Evolutionary conservation across 2,113 vertebrate genomes (phyloP).

Genomic region (Rhinoptilus africanus): DNA sequence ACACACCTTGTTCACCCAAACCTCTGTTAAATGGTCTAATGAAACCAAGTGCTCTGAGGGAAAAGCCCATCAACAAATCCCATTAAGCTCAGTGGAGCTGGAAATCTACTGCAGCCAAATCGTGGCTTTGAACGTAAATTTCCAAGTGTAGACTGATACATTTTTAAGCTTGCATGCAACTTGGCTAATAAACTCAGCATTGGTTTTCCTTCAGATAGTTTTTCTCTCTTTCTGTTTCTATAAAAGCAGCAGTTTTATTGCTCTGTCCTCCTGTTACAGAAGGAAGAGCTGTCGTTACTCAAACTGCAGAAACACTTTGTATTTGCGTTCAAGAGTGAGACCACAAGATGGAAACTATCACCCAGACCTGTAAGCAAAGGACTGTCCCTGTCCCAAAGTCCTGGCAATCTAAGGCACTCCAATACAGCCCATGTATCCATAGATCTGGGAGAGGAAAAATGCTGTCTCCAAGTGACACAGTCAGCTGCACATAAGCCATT

Average conservation of each 20-base stretch:
- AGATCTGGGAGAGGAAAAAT: background rate
- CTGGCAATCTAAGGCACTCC: background rate
- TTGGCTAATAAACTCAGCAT: background rate
- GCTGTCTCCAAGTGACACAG: background rate
- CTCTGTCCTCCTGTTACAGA: background rate
- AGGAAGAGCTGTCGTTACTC: background rate
- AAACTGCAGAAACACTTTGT: background rate
- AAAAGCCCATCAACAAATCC: slow-evolving; percentile 43
- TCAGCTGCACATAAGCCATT: background rate
- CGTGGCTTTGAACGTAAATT: background rate
- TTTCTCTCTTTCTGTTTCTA: background rate
- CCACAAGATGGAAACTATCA: background rate
- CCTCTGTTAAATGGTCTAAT: slow-evolving; percentile 16
- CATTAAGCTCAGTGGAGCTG: slow-evolving; percentile 30
- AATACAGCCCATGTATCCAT: fast-evolving
- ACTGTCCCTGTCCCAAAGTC: background rate
- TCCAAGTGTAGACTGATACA: background rate
- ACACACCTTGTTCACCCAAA: background rate
- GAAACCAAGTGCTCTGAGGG: slow-evolving; percentile 17
- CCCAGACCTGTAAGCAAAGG: background rate
- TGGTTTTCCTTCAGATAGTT: background rate
- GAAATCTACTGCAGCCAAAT: slow-evolving; percentile 32
- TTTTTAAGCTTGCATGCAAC: background rate
- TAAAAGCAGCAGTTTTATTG: background rate
- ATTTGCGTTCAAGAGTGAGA: background rate